These are phyloP conservation scores for Accipiter virgatus DNA, from an alignment of 2,113 vertebrate genomes.

Conservation along the genomic window DNA sequence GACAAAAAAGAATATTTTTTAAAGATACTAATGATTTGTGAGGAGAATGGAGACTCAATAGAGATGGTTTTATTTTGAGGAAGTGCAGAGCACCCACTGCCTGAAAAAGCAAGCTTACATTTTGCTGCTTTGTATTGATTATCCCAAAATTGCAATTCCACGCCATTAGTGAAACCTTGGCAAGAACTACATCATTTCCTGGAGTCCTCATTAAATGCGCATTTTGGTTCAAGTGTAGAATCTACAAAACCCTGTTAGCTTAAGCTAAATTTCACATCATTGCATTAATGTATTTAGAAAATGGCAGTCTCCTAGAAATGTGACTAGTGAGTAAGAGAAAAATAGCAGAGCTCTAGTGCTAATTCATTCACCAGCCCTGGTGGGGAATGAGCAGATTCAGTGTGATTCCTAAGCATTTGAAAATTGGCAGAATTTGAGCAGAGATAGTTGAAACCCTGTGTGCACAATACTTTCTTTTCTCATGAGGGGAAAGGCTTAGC, in stretches of 20 bases:
- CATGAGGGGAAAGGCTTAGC: neutral
- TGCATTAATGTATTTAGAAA: neutral
- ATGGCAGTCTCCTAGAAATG: neutral
- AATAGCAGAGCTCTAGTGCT: neutral
- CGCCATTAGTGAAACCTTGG: neutral
- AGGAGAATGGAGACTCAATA: neutral
- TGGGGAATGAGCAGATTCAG: neutral
- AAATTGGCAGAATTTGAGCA: neutral
- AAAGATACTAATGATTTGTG: neutral
- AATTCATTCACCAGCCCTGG: conserved; percentile 18
- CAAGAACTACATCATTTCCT: neutral
- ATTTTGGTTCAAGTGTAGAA: neutral
- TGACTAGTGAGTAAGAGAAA: neutral
- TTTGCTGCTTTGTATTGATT: neutral
- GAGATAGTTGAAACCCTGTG: neutral
- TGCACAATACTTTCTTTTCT: neutral
- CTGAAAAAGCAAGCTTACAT: neutral
- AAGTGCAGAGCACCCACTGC: neutral
- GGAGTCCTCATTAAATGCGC: neutral
- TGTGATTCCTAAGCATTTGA: neutral
- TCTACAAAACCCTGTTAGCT: neutral
- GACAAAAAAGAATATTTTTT: neutral
- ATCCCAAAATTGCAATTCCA: neutral
- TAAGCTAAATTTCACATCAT: neutral
- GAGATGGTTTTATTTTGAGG: neutral